phyloP scores from a whole-genome alignment of 2,888 invertebrate genomes.

The Metopia argyrocephala region DNA sequence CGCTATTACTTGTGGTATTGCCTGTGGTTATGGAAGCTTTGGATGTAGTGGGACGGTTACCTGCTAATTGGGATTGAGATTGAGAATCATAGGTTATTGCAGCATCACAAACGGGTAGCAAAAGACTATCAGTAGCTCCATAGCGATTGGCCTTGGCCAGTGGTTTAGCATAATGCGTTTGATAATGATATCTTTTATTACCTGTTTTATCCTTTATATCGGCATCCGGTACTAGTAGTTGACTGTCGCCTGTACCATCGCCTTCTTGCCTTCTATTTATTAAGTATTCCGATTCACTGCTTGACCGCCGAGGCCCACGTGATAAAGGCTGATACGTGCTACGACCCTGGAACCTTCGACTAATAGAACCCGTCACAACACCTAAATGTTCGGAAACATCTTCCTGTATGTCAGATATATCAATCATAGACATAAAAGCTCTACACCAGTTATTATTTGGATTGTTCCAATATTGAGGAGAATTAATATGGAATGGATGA shows the following conservation, averaged over 20 bases:
- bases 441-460: conserved; percentile 82
- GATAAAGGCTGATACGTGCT: conserved; percentile 85
- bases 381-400: conserved; percentile 96
- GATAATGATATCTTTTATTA: conserved; percentile 66
- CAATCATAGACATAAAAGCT: conserved; percentile 95
- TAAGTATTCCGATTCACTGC: conserved; percentile 79
- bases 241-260: conserved; percentile 41
- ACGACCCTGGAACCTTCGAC: conserved; percentile 87
- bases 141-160: conserved; percentile 72
- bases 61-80: conserved; percentile 68
- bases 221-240: conserved; percentile 37
- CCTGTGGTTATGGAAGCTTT: conserved; percentile 72
- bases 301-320: conserved; percentile 82
- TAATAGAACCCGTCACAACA: conserved; percentile 90
- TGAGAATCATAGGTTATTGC: conserved; percentile 66
- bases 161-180: conserved; percentile 66
- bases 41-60: conserved; percentile 56
- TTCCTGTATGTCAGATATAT: conserved; percentile 95
- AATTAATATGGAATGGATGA: conserved; percentile 86
- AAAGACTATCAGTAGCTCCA: conserved; percentile 73
- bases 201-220: conserved; percentile 65
- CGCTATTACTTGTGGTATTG: conserved; percentile 48
- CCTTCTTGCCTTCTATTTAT: conserved; percentile 72
- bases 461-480: conserved; percentile 80
- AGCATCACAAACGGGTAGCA: conserved; percentile 66